Evolutionary conservation across 2,888 invertebrate genomes (phyloP).

Genomic region (Psococerastis gibbosa): DNA sequence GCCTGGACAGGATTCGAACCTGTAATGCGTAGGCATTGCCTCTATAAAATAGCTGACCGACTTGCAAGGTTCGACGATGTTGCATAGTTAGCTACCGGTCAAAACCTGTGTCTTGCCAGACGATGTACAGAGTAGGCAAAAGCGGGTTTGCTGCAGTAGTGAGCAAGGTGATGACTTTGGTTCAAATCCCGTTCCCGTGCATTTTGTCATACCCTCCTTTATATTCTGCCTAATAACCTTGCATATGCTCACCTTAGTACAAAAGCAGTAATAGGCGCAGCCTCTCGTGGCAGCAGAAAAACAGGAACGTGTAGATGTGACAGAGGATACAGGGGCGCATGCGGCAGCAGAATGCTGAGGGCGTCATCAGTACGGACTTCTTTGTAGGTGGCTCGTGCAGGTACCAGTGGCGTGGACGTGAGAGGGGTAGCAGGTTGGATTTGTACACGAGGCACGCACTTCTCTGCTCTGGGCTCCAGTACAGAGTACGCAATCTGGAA

Average conservation of each 20-base stretch:
- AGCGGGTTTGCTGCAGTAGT: too few relatives aligned
- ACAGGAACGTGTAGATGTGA: constrained; percentile 81
- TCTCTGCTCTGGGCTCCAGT: constrained; percentile 49
- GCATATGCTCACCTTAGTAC: constrained; percentile 57
- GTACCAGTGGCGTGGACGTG: constrained; percentile 48
- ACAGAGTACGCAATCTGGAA: constrained; percentile 62
- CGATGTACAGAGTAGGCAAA: too few relatives aligned
- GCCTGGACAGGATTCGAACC: too few relatives aligned
- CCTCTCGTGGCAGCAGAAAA: constrained; percentile 34
- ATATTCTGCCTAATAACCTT: too few relatives aligned
- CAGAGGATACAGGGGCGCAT: constrained; percentile 74
- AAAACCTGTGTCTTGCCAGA: too few relatives aligned
- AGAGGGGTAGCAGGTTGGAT: constrained; percentile 47
- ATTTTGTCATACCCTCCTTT: too few relatives aligned
- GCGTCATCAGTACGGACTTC: constrained; percentile 69
- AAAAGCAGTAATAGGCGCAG: constrained; percentile 53
- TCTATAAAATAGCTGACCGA: too few relatives aligned
- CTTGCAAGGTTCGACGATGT: too few relatives aligned
- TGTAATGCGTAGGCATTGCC: too few relatives aligned
- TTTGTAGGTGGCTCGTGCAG: constrained; percentile 62
- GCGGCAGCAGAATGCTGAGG: constrained; percentile 67
- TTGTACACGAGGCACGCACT: constrained; percentile 56
- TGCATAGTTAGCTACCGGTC: too few relatives aligned
- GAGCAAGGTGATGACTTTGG: background rate
- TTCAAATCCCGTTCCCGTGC: too few relatives aligned